These are phyloP conservation scores for Cephalotes varians DNA, from an alignment of 2,888 invertebrate species.

Conservation along the genomic window DNA sequence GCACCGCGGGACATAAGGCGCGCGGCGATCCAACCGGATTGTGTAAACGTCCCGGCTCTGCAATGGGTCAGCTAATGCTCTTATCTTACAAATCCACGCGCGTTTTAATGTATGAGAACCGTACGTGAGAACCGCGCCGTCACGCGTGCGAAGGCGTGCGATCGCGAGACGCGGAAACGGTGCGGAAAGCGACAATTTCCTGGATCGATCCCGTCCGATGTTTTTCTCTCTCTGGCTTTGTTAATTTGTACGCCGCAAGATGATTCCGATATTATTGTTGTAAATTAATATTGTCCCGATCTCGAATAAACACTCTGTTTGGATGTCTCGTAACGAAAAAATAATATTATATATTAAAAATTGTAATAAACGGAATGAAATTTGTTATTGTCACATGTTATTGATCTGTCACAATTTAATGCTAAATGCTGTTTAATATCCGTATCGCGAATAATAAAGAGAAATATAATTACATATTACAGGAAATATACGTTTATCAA, in stretches of 20 bases:
- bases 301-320: neutral
- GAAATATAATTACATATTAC: neutral
- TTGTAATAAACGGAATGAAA: neutral
- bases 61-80: slow-evolving; percentile 30
- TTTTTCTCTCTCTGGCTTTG: neutral
- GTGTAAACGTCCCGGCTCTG: slow-evolving; percentile 25
- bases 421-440: neutral
- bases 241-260: neutral
- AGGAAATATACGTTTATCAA: neutral
- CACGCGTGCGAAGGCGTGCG: neutral
- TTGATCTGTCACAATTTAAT: neutral
- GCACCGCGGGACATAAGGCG: slow-evolving; percentile 20
- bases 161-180: neutral
- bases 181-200: neutral
- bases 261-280: neutral
- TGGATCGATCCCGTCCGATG: neutral
- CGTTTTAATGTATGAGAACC: slow-evolving; percentile 29
- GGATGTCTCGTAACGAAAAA: neutral
- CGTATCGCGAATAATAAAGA: neutral
- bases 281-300: neutral
- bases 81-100: slow-evolving; percentile 8
- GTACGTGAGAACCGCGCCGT: neutral
- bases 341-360: neutral
- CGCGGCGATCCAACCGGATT: slow-evolving; percentile 32
- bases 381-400: neutral